Evolutionary conservation across 2,113 vertebrate genomes (phyloP), one percentile per base, ranked within the genome.

Genomic region (Anhinga anhinga): DNA sequence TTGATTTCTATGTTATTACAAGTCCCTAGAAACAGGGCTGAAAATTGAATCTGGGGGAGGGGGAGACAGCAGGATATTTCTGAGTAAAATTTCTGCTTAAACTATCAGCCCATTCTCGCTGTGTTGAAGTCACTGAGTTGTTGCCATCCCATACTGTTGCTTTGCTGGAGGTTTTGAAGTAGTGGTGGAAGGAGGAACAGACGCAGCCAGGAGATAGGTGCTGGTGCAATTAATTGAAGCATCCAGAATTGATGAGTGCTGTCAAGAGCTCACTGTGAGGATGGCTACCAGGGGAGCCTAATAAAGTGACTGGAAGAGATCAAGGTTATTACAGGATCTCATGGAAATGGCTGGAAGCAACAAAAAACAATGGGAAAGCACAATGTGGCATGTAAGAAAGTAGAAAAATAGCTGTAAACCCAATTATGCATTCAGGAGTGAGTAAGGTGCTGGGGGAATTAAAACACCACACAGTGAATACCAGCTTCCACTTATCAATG

Each of bases 191-290:
- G 76, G 34, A 80, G 16, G 56, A 82, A 77, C 19, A 82, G 72
- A 95, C 52, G 72, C 87, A 96, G 44, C 36, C 59, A 53, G 87
- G 62, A 96, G 77, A 93, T 63, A 66, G 86, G 89, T 89, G 66
- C 82, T 89, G 85, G 55, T 40, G 70, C 85, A 96, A 95, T 97
- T 97, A 96, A 97, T 85, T 95, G 94, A 93, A 94, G 76, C 53
- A 80, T 87, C 63, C 77, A 92, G 91, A 97, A 97, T 52, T 95
- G 95, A 97, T 95, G 97, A 96, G 73, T 25, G 88, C 80, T 95
- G 93, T 97, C 96, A 95, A 89, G 91, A 90, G 61, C 82, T 91
- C 50, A 22, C 95, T 85, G n/a, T 67, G 80, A 95, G 84, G 47
- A 74, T 83, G 69, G 55, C 73, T 94, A 85, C 85, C 77, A 87